Percentiles rank a stretch among this genome's conserved stretches.
These are phyloP conservation scores for Synergus japonicus DNA, from an alignment of 2,888 invertebrate species.

Conservation along the genomic window DNA sequence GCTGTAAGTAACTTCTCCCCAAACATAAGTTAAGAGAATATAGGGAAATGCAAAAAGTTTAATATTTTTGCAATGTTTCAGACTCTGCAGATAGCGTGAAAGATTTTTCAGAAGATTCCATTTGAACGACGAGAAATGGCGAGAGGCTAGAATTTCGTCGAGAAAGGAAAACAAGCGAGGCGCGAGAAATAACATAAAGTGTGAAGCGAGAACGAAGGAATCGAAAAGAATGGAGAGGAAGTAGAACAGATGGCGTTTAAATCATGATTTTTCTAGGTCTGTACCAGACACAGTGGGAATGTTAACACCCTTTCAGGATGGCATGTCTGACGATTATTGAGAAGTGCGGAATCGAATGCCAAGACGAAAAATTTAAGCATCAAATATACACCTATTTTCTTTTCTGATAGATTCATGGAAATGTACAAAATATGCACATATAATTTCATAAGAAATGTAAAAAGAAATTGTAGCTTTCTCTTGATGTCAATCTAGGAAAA, in stretches of 20 bases:
- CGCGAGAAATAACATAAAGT: slow-evolving; percentile 61
- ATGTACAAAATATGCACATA: too few species aligned
- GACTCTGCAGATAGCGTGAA: background rate
- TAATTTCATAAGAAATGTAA: background rate
- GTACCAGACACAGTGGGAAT: background rate
- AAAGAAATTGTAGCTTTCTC: background rate
- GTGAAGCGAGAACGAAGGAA: slow-evolving; percentile 43
- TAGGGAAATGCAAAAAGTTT: background rate
- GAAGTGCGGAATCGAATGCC: background rate
- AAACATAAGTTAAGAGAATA: background rate
- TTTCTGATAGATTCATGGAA: background rate
- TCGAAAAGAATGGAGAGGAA: background rate
- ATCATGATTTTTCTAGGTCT: background rate
- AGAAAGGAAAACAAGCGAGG: slow-evolving; percentile 46
- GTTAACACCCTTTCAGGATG: background rate
- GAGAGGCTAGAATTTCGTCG: slow-evolving; percentile 40
- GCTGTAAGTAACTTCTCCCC: background rate
- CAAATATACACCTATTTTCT: background rate
- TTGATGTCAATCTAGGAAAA: background rate
- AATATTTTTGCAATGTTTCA: background rate
- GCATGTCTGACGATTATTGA: background rate
- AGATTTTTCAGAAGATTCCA: background rate
- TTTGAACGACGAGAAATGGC: slow-evolving; percentile 1
- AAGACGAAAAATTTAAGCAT: background rate
- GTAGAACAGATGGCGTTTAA: background rate